A percentile compares a stretch with the other conserved stretches of the same genome.
These are phyloP conservation scores for Polypterus bichir DNA, from an alignment of 2,113 vertebrate species.

Conservation along the genomic window DNA sequence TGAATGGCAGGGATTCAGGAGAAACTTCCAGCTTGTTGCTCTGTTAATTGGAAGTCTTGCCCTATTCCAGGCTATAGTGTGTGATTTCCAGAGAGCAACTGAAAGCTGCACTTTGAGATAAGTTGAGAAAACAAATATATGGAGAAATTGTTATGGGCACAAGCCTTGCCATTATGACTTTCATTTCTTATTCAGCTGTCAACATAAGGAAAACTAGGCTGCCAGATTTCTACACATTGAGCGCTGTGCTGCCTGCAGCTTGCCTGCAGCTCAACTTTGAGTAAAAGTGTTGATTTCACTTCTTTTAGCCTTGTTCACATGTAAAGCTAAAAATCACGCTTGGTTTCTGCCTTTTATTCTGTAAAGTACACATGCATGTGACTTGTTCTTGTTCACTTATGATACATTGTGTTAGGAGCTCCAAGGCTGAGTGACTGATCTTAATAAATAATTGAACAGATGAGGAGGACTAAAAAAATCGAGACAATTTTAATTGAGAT, in stretches of 20 bases:
- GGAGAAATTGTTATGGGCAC: constrained; percentile 51
- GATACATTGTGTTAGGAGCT: constrained; percentile 40
- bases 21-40: too few species aligned
- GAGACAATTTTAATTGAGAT: constrained; percentile 44
- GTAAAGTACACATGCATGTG: constrained; percentile 44
- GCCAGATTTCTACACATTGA: constrained; percentile 69
- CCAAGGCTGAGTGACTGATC: constrained; percentile 47
- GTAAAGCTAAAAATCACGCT: constrained; percentile 64
- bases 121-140: constrained; percentile 43
- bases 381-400: constrained; percentile 37
- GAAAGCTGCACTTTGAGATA: constrained; percentile 51
- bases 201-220: constrained; percentile 72
- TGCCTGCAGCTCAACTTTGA: constrained; percentile 81
- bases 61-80: neutral
- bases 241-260: constrained; percentile 68
- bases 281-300: constrained; percentile 81
- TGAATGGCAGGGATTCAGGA: too few species aligned
- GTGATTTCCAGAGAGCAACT: constrained; percentile 36
- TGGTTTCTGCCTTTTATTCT: constrained; percentile 53
- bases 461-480: constrained; percentile 16
- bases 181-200: constrained; percentile 77
- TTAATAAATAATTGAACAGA: constrained; percentile 53
- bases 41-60: too few species aligned
- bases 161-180: constrained; percentile 64
- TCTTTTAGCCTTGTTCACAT: constrained; percentile 80